Evolutionary conservation across 2,888 invertebrate genomes (phyloP), one percentile per base, ranked within the genome.

Genomic region (Oligia fasciuncula): DNA sequence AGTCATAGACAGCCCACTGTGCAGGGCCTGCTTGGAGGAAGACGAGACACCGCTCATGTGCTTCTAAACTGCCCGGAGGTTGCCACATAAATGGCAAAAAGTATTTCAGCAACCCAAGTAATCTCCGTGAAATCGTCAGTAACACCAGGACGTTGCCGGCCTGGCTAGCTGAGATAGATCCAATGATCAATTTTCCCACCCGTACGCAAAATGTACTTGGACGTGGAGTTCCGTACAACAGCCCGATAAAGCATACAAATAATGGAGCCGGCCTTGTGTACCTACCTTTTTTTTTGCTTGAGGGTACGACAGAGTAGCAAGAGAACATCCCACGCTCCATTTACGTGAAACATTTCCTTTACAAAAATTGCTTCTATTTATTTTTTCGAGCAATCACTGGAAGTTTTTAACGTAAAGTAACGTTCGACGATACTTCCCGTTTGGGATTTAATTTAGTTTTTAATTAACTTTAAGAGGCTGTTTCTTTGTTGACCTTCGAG

Each of bases 391-490:
- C 63, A 87, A 87, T 87, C 83, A 79, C 76, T n/a, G 23, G 70
- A 77, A 73, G 70, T 81, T 77, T 54, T 74, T 77, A 74, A 81
- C 80, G 65, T 43, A 75, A 85, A 83, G 73, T 57, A 73, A 86
- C 83, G 46, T 79, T 78, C 57, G 70, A 65, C 35, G 49, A 77
- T 81, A 60, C 62, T 76, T 73, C 75, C 74, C 72, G 71, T 74
- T 79, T 46, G 49, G 76, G 79, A 71, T 69, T 73, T 82, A 57
- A 85, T 85, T 80, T 72, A 72, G 76, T 83, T 79, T 87, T 77
- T 78, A 87, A 88, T 88, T 86, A 82, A 87, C 40, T 83, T 72
- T 79, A 72, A 84, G 79, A 80, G 83, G 65, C 74, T 57, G 70
- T 84, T 84, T 85, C 87, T 85, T 81, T 84, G 46, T 43, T 75